phyloP scores from a whole-genome alignment of 2,113 vertebrate genomes.

The Malaclemys terrapin region DNA sequence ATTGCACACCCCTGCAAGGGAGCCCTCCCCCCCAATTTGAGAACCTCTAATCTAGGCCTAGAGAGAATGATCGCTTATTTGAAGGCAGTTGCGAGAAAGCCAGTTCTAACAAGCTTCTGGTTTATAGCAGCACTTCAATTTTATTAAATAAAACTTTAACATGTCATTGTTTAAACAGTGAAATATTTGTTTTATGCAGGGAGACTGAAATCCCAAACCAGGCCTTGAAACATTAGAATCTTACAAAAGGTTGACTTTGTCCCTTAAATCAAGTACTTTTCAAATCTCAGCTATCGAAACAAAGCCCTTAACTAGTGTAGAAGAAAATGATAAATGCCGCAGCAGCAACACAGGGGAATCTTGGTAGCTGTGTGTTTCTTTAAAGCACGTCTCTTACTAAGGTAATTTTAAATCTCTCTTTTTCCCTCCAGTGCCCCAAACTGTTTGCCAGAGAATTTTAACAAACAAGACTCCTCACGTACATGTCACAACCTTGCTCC shows the following conservation, averaged over 20 bases:
- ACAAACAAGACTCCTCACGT: not conserved
- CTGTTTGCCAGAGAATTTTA: not conserved
- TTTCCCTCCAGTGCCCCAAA: not conserved
- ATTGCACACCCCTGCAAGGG: no score
- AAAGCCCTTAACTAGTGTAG: not conserved
- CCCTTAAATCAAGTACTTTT: not conserved
- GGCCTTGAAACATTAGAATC: constrained; percentile 11
- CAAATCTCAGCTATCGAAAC: not conserved
- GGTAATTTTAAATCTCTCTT: not conserved
- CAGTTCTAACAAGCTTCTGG: constrained; percentile 13
- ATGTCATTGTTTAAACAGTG: constrained; percentile 30
- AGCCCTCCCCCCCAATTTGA: no score
- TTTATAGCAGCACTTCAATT: constrained; percentile 29
- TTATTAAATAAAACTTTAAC: constrained; percentile 33
- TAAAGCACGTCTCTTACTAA: not conserved
- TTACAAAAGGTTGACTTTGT: not conserved
- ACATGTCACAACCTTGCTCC: not conserved
- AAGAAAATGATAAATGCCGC: not conserved
- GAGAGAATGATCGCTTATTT: not conserved
- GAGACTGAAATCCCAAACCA: not conserved
- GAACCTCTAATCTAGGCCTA: not conserved
- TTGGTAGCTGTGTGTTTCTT: not conserved
- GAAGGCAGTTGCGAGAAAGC: not conserved
- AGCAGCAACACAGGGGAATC: not conserved
- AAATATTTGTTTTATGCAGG: constrained; percentile 16